Evolutionary conservation across 64 coral and sea anemone genomes (phyloP), one percentile per base, ranked within the genome.

Genomic region (Dendrophyllia cribrosa): DNA sequence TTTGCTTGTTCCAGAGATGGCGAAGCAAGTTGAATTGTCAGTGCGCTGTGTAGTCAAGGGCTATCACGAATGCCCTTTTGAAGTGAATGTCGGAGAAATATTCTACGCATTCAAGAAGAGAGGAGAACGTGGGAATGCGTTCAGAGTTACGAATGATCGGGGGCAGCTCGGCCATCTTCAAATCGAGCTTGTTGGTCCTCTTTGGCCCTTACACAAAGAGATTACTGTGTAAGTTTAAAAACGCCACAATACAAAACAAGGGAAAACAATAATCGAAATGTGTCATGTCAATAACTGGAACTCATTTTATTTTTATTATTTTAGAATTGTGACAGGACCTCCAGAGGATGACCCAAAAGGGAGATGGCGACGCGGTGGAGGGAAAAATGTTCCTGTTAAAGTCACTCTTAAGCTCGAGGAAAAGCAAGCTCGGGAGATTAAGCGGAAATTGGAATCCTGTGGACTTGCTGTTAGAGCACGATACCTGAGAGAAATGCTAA

Each of bases 91-190:
- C 70, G 70, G 70, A 45, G 70, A 73, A 45, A 45, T 34, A 73
- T 73, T 73, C 45, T 45, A 73, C 70, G 70, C 70, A 23, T 73
- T 34, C 70, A 73, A 73, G 70, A 73, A 73, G 70, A 34, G 45
- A 23, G 70, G 70, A 34, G 70, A 23, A 34, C 23, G 45, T 34
- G 70, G 70, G 22, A 73, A 45, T 34, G 70, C 70, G 10, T 73
- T 73, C 70, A 73, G 70, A 73, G 70, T 73, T 73, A 73, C 70
- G 45, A 45, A 73, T 73, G 70, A 73, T 23, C 70, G 70, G 23
- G 70, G 70, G 22, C 70, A 73, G 70, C 70, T 73, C 23, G 70
- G 70, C 22, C 70, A 73, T 73, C 70, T 73, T 73, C 70, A 73
- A 45, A 73, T 34, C 23, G 70, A 73, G 22, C 70, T 73, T 73